Percentiles rank a stretch among this genome's conserved stretches.
Evolutionary conservation across 2,797 vertebrate species (phyloP).

Genomic region (Enteromius viviparus): DNA sequence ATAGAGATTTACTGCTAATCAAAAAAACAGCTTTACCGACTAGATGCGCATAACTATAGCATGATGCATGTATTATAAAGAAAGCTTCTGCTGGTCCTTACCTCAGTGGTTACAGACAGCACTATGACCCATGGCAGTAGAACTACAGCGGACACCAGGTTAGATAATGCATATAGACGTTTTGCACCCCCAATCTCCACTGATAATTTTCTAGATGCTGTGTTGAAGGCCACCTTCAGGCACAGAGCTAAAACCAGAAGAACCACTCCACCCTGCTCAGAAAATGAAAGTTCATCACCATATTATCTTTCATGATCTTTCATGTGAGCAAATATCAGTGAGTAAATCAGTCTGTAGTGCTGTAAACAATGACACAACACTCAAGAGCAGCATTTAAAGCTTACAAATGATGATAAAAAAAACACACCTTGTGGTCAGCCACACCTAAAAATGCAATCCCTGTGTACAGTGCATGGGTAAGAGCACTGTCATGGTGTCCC

Average conservation of each 20-base stretch:
- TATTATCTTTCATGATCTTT: background rate
- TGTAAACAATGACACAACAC: background rate
- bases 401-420: background rate
- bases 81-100: slow-evolving; percentile 65
- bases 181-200: slow-evolving; percentile 93
- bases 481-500: slow-evolving; percentile 95
- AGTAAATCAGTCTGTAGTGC: background rate
- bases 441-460: slow-evolving; percentile 92
- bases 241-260: slow-evolving; percentile 90
- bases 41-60: too few relatives aligned
- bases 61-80: background rate
- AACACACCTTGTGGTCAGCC: slow-evolving; percentile 94
- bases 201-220: slow-evolving; percentile 91
- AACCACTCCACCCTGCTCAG: slow-evolving; percentile 89
- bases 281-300: slow-evolving; percentile 1
- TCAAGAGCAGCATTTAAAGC: background rate
- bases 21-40: too few relatives aligned
- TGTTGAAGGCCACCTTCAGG: slow-evolving; percentile 93
- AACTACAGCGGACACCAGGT: slow-evolving; percentile 87
- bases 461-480: slow-evolving; percentile 94
- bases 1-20: too few relatives aligned
- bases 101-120: slow-evolving; percentile 91
- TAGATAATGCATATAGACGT: slow-evolving; percentile 93
- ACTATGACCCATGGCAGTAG: slow-evolving; percentile 94
- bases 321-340: background rate